Evolutionary conservation across 2,797 vertebrate species (phyloP).

Genomic region (Lutjanus argentimaculatus): DNA sequence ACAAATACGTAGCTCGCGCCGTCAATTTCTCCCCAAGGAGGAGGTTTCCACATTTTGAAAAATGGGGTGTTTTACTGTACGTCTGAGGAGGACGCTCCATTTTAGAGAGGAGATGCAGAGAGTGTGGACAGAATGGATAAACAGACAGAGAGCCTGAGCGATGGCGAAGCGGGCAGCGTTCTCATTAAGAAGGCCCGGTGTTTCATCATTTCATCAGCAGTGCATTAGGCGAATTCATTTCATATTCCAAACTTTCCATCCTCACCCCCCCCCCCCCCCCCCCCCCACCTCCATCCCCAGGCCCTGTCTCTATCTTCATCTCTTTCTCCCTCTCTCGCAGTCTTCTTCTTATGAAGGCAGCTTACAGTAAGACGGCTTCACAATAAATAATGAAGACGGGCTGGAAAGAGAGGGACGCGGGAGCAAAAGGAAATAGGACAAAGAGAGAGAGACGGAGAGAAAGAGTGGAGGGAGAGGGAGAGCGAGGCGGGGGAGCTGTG

Average conservation of each 20-base stretch:
- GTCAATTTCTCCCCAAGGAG: slow-evolving; percentile 32
- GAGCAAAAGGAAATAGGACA: slow-evolving; percentile 66
- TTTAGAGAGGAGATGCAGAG: slow-evolving; percentile 44
- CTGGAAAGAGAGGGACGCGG: slow-evolving; percentile 49
- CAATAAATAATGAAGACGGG: slow-evolving; percentile 73
- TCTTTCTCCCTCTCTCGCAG: slow-evolving; percentile 11
- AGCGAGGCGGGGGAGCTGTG: slow-evolving; percentile 51
- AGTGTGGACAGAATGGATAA: slow-evolving; percentile 65
- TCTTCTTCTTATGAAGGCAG: slow-evolving; percentile 62
- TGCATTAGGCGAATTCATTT: slow-evolving; percentile 74
- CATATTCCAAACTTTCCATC: slow-evolving; percentile 65
- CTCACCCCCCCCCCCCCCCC: background rate
- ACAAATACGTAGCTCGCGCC: slow-evolving; percentile 25
- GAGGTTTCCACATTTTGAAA: slow-evolving; percentile 49
- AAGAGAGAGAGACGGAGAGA: slow-evolving; percentile 47
- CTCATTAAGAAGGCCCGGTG: slow-evolving; percentile 66
- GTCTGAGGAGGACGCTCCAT: slow-evolving; percentile 29
- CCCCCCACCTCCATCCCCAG: slow-evolving; percentile 47
- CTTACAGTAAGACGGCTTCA: slow-evolving; percentile 73
- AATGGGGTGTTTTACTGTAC: slow-evolving; percentile 46
- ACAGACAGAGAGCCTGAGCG: slow-evolving; percentile 37
- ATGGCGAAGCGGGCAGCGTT: slow-evolving; percentile 35
- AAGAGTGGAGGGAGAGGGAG: slow-evolving; percentile 31
- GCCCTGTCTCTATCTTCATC: slow-evolving; percentile 57
- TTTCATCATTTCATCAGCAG: slow-evolving; percentile 79